Evolutionary conservation across 2,888 invertebrate genomes (phyloP).

Genomic region (Helleia helle): DNA sequence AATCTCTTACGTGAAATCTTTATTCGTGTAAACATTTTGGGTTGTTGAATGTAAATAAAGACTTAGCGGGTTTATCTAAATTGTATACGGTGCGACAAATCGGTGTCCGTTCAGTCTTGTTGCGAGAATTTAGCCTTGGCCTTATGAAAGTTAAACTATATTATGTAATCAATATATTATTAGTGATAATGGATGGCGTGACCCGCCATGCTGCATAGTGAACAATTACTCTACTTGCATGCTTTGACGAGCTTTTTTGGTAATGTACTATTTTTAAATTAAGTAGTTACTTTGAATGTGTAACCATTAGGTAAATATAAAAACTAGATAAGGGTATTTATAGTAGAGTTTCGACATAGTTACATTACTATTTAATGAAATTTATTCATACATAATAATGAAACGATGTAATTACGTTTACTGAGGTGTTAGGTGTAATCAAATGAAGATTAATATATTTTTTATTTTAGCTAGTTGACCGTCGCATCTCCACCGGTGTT

Average conservation of each 20-base stretch:
- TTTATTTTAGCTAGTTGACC: slow-evolving; percentile 73
- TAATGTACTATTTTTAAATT: slow-evolving; percentile 71
- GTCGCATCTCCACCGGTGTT: slow-evolving; percentile 47
- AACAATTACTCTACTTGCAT: slow-evolving; percentile 70
- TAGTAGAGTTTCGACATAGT: slow-evolving; percentile 66
- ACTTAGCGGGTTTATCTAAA: slow-evolving; percentile 8
- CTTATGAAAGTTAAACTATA: slow-evolving; percentile 71
- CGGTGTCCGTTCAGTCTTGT: slow-evolving; percentile 63
- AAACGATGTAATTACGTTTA: slow-evolving; percentile 58
- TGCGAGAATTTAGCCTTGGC: slow-evolving; percentile 75
- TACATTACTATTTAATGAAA: slow-evolving; percentile 63
- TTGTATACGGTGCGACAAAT: slow-evolving; percentile 50
- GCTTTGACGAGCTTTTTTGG: slow-evolving; percentile 74
- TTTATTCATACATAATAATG: slow-evolving; percentile 67
- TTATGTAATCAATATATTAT: slow-evolving; percentile 60
- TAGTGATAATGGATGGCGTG: slow-evolving; percentile 47
- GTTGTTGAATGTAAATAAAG: slow-evolving; percentile 11
- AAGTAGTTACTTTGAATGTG: slow-evolving; percentile 70
- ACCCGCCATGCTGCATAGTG: slow-evolving; percentile 63
- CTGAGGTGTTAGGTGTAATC: slow-evolving; percentile 60
- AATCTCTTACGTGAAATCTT: slow-evolving; percentile 18
- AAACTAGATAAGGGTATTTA: slow-evolving; percentile 70
- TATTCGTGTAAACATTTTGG: slow-evolving; percentile 11
- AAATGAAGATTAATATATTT: slow-evolving; percentile 67
- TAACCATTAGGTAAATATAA: slow-evolving; percentile 67